Evolutionary conservation across 2,113 vertebrate genomes (phyloP), one percentile per base, ranked within the genome.

Genomic region (Gasterosteus aculeatus): DNA sequence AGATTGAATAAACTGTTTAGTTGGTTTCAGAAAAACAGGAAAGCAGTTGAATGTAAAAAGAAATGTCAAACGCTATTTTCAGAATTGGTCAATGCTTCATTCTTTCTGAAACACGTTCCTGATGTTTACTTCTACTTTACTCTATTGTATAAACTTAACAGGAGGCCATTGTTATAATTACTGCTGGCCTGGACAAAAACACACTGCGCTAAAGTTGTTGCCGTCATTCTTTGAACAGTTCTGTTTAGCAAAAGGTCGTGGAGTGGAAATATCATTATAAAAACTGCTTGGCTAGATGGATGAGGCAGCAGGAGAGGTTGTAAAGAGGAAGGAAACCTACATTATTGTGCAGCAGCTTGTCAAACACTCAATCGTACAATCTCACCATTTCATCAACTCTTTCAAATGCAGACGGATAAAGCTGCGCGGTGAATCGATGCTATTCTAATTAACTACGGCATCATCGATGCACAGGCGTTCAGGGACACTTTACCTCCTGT

Each of bases 221-320:
- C 42, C 14, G 39, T 77, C 58, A 57, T 57, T 7, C 42, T 54
- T 89, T 87, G 85, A 85, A 89, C 86, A 86, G 72, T 53, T 61
- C 74, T 10, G 35, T 31, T 38, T 12, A 26, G 39, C 42, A 22
- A 53, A 19, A 19, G 18, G 26, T 35, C 33, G 39, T 12, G 57
- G 46, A 53, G 77, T 46, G 44, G 57, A 14, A 63, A 15, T 65
- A 38, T 6, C 11, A 39, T 26, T 33, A 71, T 68, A 15, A 42
- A 71, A 33, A 54, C n/a, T 29, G 31, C n/a, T 33, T 33, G n/a
- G 31, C 66, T 41, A 10, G 16, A 47, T 22, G 22, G 54, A 67
- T 31, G 18, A 67, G 65, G 33, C 47, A 60, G 33, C 65, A 68
- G 35, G 41, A 41, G 18, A 10, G 29, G n/a, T 16, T n/a, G 75